Conservation (phyloP, 2,113 vertebrate genomes). For the Pyrgilauda ruficollis region DNA sequence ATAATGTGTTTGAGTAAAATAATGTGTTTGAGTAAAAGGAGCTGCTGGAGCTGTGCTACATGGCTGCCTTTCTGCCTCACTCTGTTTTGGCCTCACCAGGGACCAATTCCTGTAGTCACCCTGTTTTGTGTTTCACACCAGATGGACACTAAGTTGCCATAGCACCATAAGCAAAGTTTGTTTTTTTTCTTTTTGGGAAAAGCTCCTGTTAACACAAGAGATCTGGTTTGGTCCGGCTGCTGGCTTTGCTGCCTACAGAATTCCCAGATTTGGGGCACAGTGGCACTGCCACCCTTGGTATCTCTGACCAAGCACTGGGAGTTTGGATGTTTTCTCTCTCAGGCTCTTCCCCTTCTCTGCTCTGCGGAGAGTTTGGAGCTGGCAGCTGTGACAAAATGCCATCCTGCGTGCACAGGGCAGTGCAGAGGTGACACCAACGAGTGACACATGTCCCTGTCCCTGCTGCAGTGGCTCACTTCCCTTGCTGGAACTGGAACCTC, state of each 20-base stretch:
- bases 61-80: not conserved
- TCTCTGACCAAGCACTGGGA: not conserved
- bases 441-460: not conserved
- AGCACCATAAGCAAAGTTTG: not conserved
- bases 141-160: not conserved
- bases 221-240: not conserved
- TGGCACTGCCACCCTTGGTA: not conserved
- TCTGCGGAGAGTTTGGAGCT: not conserved
- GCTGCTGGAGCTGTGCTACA: not conserved
- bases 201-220: not conserved
- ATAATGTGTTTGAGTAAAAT: not conserved
- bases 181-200: not conserved
- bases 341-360: not conserved
- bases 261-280: not conserved
- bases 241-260: not conserved
- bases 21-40: not conserved
- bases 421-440: fast-evolving
- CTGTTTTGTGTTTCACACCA: not conserved
- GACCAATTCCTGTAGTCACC: not conserved
- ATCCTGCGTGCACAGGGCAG: fast-evolving
- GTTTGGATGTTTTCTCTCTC: not conserved
- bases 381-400: not conserved
- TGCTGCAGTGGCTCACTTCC: not conserved
- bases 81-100: not conserved
- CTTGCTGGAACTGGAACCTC: not conserved